These are phyloP conservation scores for Rousettus leschenaultii DNA, from an alignment of 2,113 vertebrate genomes.

Conservation along the genomic window DNA sequence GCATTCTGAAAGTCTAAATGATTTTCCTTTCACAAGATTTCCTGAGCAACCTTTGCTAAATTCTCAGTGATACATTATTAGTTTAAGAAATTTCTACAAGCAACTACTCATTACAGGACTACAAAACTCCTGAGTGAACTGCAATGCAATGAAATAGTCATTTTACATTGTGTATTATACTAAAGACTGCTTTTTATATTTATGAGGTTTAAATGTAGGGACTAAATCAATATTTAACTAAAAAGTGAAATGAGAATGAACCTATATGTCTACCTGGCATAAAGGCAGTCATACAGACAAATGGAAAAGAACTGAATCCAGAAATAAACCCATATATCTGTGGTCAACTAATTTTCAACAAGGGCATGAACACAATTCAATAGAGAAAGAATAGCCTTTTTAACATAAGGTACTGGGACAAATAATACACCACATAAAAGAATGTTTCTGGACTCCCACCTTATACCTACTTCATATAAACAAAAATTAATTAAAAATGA, in stretches of 20 bases:
- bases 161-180: neutral
- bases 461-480: neutral
- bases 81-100: conserved; percentile 4
- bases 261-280: neutral
- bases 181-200: neutral
- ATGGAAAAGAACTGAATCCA: neutral
- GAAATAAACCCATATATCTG: neutral
- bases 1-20: neutral
- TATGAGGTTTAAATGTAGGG: conserved; percentile 15
- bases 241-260: neutral
- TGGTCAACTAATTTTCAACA: conserved; percentile 2
- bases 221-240: conserved; percentile 29
- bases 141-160: neutral
- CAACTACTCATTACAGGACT: neutral
- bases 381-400: conserved; percentile 12
- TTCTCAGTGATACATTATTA: conserved; percentile 14
- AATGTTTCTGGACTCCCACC: neutral
- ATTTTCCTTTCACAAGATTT: conserved; percentile 34
- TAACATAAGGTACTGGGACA: neutral
- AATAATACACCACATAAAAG: neutral
- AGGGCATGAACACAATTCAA: neutral
- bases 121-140: neutral
- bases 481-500: conserved; percentile 40
- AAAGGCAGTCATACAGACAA: neutral
- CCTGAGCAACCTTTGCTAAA: neutral